phyloP scores from a whole-genome alignment of 2,797 vertebrate genomes.

The Lutjanus campechanus region DNA sequence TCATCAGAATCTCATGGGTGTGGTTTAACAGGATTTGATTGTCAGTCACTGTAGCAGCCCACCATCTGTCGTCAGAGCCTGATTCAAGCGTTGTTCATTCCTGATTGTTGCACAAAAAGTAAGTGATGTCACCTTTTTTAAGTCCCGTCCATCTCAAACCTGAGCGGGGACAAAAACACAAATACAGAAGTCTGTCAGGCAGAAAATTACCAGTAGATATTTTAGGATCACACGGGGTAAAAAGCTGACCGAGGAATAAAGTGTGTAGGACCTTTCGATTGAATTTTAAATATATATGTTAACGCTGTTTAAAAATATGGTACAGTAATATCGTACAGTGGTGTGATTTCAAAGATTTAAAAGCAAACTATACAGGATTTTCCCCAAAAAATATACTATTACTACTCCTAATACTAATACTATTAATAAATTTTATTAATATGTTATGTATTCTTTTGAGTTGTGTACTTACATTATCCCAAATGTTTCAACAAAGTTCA shows the following conservation, averaged over 20 bases:
- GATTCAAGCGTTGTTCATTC: background rate
- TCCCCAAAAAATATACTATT: no score
- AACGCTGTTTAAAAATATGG: no score
- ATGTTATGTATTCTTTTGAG: no score
- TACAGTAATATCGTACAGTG: background rate
- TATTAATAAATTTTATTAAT: no score
- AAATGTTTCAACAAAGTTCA: no score
- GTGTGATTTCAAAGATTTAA: background rate
- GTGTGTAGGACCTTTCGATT: background rate
- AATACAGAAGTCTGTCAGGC: background rate
- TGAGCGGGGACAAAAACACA: background rate
- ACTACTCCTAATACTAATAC: no score
- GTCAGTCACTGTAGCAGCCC: background rate
- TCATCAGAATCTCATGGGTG: background rate
- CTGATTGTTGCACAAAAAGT: background rate
- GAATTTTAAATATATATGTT: no score
- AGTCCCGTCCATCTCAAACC: no score
- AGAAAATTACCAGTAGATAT: background rate
- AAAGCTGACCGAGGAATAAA: background rate
- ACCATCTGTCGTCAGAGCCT: background rate
- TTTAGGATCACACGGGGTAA: background rate
- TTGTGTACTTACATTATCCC: no score
- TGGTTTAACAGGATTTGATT: constrained; percentile 12
- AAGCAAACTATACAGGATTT: no score
- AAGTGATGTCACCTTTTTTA: background rate